These are phyloP conservation scores for Cyanistes caeruleus DNA, from an alignment of 2,113 vertebrate genomes.

Conservation along the genomic window DNA sequence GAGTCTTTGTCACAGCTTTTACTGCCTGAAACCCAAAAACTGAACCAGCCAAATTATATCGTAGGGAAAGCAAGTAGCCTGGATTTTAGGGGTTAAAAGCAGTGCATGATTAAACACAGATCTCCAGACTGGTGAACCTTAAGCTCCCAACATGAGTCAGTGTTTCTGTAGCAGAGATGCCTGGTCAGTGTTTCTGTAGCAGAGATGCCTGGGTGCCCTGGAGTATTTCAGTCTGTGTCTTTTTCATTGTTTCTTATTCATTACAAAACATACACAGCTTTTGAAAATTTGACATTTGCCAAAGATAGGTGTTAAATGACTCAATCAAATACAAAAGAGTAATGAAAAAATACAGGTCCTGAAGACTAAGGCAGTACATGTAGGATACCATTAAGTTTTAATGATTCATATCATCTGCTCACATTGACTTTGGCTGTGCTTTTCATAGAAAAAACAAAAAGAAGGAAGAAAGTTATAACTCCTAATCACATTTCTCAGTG, in stretches of 20 bases:
- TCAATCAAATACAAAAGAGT: background rate
- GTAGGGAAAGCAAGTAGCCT: background rate
- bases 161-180: background rate
- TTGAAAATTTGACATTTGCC: background rate
- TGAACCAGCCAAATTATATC: background rate
- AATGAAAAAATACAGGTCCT: background rate
- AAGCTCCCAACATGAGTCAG: background rate
- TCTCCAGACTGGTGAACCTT: background rate
- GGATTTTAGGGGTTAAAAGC: background rate
- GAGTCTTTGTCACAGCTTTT: background rate
- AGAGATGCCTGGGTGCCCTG: background rate
- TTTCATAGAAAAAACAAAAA: background rate
- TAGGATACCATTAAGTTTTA: background rate
- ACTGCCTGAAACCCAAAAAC: background rate
- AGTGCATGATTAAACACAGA: background rate
- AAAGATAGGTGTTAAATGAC: background rate
- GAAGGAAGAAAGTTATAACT: background rate
- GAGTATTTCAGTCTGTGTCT: background rate
- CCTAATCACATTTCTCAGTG: background rate
- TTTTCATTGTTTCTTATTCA: background rate
- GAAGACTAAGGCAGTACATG: background rate
- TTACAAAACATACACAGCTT: background rate
- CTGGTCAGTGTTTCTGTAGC: background rate
- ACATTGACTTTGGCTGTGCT: background rate
- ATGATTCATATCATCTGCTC: background rate